These are phyloP conservation scores for Philereme transversata DNA, from an alignment of 2,888 invertebrate genomes.

Conservation along the genomic window DNA sequence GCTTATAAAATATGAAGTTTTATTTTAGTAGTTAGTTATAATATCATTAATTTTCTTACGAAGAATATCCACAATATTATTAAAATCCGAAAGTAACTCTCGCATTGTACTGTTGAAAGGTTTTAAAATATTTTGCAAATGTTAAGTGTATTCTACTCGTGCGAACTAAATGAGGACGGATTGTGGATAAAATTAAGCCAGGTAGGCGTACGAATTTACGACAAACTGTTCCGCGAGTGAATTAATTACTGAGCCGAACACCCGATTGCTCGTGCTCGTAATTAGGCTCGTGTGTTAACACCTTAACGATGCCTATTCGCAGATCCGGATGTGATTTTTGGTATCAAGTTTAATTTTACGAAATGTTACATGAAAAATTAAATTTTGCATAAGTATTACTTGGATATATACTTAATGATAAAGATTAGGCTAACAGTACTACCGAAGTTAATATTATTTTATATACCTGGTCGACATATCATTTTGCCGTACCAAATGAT, in stretches of 20 bases:
- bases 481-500: no score
- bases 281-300: slow-evolving; percentile 40
- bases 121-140: no score
- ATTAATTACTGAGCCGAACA: slow-evolving; percentile 50
- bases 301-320: slow-evolving; percentile 37
- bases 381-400: neutral
- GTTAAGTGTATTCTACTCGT: slow-evolving; percentile 10
- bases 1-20: no score
- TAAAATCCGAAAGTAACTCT: no score
- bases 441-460: no score
- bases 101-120: no score
- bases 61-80: no score
- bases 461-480: no score
- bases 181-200: slow-evolving; percentile 28
- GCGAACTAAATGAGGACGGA: slow-evolving; percentile 27
- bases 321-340: slow-evolving; percentile 26
- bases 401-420: no score
- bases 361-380: slow-evolving; percentile 2
- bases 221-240: slow-evolving; percentile 43
- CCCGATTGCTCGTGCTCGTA: slow-evolving; percentile 41
- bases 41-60: no score
- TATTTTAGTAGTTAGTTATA: no score
- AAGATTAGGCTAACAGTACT: no score
- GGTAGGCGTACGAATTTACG: slow-evolving; percentile 33
- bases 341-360: slow-evolving; percentile 19